These are phyloP conservation scores for Steromphala cineraria DNA, from an alignment of 2,888 invertebrate species.

Conservation along the genomic window DNA sequence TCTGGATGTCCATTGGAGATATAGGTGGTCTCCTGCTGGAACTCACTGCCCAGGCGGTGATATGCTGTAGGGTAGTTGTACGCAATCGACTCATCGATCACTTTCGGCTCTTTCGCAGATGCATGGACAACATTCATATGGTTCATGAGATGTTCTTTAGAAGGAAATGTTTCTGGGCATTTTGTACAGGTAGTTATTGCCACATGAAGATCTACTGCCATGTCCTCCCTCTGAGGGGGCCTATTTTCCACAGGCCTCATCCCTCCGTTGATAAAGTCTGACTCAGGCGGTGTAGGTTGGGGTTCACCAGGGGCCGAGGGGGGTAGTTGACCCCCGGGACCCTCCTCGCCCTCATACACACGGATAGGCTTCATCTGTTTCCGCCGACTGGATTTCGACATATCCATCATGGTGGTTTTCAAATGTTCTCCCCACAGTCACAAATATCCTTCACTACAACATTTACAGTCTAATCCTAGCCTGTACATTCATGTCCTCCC, in stretches of 20 bases:
- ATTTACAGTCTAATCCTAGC: not conserved
- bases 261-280: slow-evolving; percentile 22
- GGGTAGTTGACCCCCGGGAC: slow-evolving; percentile 30
- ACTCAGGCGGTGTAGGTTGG: not conserved
- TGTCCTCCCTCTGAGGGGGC: slow-evolving; percentile 47
- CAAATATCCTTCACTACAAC: not conserved
- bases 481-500: not conserved
- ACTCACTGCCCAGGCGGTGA: slow-evolving; percentile 92
- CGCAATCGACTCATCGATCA: slow-evolving; percentile 24
- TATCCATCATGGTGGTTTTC: not conserved
- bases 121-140: slow-evolving; percentile 31
- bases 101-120: slow-evolving; percentile 18
- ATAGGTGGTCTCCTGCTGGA: slow-evolving; percentile 73
- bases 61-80: slow-evolving; percentile 71
- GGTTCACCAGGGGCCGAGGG: not conserved
- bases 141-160: slow-evolving; percentile 37
- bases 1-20: slow-evolving; percentile 57
- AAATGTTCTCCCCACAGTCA: not conserved
- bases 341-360: slow-evolving; percentile 36
- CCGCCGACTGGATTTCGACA: slow-evolving; percentile 48
- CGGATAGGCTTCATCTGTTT: slow-evolving; percentile 72
- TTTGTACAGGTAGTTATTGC: slow-evolving; percentile 40
- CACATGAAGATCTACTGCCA: slow-evolving; percentile 48
- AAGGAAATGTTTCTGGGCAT: slow-evolving; percentile 45
- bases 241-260: slow-evolving; percentile 36